Percentiles rank a stretch among this genome's conserved stretches.
Conservation (phyloP, 2,113 vertebrate species). For the Crotalus helleri region DNA sequence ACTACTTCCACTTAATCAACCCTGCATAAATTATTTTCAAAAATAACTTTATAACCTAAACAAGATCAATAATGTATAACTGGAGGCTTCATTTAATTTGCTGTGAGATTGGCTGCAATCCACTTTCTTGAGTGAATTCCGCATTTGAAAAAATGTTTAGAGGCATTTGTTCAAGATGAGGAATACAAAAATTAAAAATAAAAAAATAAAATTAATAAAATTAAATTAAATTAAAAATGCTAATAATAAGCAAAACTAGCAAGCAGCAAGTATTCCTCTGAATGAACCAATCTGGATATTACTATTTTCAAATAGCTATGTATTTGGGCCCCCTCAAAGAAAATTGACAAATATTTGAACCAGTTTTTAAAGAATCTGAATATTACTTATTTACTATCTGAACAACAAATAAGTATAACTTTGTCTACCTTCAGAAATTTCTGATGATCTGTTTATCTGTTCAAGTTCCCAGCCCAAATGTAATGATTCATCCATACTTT, state of each 20-base stretch:
- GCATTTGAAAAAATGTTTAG: neutral
- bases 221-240: neutral
- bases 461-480: conserved; percentile 98
- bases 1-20: neutral
- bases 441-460: conserved; percentile 92
- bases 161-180: neutral
- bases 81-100: neutral
- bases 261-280: neutral
- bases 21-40: neutral
- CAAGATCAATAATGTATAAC: neutral
- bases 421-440: conserved; percentile 83
- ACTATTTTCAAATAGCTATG: neutral
- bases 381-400: neutral
- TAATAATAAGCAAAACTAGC: neutral
- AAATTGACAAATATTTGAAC: neutral
- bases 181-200: neutral
- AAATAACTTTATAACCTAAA: neutral
- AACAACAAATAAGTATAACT: neutral
- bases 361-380: neutral
- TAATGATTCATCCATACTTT: conserved; percentile 97
- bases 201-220: neutral
- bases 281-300: neutral
- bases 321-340: neutral
- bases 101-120: neutral
- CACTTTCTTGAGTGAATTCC: neutral